Percentiles rank a stretch among this genome's conserved stretches.
These are phyloP conservation scores for Sciaenops ocellatus DNA, from an alignment of 2,797 vertebrate species.

Conservation along the genomic window DNA sequence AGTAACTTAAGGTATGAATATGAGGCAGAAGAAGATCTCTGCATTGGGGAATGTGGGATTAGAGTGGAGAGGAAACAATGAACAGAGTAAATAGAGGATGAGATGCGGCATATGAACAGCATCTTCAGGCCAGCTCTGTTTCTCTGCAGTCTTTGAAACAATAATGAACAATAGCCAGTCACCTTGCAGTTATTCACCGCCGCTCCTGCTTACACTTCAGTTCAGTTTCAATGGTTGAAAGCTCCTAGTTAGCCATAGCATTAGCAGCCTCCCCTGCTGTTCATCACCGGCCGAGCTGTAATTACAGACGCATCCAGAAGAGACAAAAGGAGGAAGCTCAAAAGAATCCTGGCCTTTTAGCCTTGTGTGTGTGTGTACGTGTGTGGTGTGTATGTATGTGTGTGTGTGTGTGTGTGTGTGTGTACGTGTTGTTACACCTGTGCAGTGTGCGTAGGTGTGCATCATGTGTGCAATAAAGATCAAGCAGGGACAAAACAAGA, in stretches of 20 bases:
- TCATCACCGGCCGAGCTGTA: slow-evolving; percentile 55
- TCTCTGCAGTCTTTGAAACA: slow-evolving; percentile 32
- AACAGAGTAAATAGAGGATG: slow-evolving; percentile 8
- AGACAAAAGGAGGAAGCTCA: slow-evolving; percentile 64
- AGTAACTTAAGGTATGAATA: not conserved
- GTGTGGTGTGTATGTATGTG: slow-evolving; percentile 1
- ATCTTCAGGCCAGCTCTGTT: slow-evolving; percentile 19
- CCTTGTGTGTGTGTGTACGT: slow-evolving; percentile 7
- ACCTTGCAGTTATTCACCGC: slow-evolving; percentile 37
- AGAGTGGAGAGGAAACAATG: slow-evolving; percentile 2
- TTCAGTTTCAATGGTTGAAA: slow-evolving; percentile 44
- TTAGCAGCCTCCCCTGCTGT: slow-evolving; percentile 53
- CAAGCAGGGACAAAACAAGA: slow-evolving; percentile 59
- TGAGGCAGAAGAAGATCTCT: not conserved
- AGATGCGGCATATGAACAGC: slow-evolving; percentile 8
- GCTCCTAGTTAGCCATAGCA: slow-evolving; percentile 45
- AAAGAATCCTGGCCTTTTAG: slow-evolving; percentile 55
- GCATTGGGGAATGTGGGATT: not conserved
- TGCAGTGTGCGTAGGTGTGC: slow-evolving; percentile 45
- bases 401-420: slow-evolving; percentile 14
- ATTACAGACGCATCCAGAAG: slow-evolving; percentile 68
- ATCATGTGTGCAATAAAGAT: slow-evolving; percentile 50
- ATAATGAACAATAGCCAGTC: slow-evolving; percentile 45
- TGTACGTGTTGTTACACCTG: slow-evolving; percentile 37
- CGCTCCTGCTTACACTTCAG: slow-evolving; percentile 3